Conservation (phyloP, 2,888 invertebrate genomes). For the Scrobipalpa atriplicella region DNA sequence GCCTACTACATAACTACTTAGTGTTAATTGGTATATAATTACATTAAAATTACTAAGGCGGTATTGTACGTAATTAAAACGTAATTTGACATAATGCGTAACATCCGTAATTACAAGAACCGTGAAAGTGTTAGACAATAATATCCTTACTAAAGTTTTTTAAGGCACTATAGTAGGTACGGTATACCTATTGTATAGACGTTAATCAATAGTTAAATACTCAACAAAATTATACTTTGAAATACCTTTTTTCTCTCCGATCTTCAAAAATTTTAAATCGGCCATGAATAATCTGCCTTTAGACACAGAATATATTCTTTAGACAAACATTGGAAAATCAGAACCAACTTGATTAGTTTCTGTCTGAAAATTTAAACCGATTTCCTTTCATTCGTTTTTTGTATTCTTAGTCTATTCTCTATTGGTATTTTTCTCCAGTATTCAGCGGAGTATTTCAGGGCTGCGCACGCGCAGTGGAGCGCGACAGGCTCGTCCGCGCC, state of each 20-base stretch:
- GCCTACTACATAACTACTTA: not conserved
- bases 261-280: no score
- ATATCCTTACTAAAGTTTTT: constrained; percentile 7
- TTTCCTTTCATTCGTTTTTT: no score
- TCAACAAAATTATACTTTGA: no score
- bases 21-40: not conserved
- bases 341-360: no score
- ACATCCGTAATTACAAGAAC: constrained; percentile 7
- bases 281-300: no score
- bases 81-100: constrained; percentile 8
- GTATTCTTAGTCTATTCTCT: constrained; percentile 1
- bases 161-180: not conserved
- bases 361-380: no score
- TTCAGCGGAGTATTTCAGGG: constrained; percentile 44
- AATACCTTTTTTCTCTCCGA: no score
- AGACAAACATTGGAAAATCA: no score
- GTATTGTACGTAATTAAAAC: constrained; percentile 5
- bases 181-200: not conserved
- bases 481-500: constrained; percentile 73
- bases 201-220: not conserved
- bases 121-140: constrained; percentile 4
- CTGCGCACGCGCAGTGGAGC: constrained; percentile 61
- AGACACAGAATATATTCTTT: no score
- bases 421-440: constrained; percentile 1
- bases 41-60: not conserved